Percentiles rank a stretch among this genome's conserved stretches.
phyloP scores from a whole-genome alignment of 2,113 vertebrate genomes.

The Nipponia nippon region DNA sequence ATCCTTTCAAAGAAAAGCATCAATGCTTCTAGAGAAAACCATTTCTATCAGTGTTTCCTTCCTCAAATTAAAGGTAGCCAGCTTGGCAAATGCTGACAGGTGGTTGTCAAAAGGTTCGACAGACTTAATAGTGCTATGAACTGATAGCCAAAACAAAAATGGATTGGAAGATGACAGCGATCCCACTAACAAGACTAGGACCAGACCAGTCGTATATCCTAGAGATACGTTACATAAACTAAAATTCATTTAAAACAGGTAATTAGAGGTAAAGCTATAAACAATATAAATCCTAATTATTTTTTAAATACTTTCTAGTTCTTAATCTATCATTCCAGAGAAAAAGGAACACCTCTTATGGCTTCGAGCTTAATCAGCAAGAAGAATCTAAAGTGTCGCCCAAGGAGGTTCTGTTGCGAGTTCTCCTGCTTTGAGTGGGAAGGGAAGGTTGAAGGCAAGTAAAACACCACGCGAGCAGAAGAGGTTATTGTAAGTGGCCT shows the following conservation, averaged over 20 bases:
- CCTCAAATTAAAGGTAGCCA: background rate
- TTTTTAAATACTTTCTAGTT: background rate
- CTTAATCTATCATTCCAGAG: background rate
- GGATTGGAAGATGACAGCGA: background rate
- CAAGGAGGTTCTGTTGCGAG: background rate
- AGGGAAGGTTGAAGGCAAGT: background rate
- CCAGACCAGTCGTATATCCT: background rate
- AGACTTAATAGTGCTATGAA: background rate
- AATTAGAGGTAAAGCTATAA: background rate
- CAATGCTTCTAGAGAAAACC: background rate
- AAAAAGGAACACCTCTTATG: background rate
- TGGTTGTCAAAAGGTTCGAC: background rate
- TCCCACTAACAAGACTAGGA: background rate
- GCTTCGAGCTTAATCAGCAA: background rate
- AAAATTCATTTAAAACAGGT: background rate
- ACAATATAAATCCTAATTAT: background rate
- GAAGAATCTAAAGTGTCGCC: accelerated
- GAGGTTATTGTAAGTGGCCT: background rate
- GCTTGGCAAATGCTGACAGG: background rate
- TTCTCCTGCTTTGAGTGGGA: background rate
- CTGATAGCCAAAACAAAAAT: background rate
- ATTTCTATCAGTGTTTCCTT: background rate
- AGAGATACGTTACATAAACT: background rate
- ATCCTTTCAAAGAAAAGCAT: background rate
- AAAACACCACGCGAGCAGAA: accelerated